Evolutionary conservation across 2,113 vertebrate genomes (phyloP).

Genomic region (Narcine bancroftii): DNA sequence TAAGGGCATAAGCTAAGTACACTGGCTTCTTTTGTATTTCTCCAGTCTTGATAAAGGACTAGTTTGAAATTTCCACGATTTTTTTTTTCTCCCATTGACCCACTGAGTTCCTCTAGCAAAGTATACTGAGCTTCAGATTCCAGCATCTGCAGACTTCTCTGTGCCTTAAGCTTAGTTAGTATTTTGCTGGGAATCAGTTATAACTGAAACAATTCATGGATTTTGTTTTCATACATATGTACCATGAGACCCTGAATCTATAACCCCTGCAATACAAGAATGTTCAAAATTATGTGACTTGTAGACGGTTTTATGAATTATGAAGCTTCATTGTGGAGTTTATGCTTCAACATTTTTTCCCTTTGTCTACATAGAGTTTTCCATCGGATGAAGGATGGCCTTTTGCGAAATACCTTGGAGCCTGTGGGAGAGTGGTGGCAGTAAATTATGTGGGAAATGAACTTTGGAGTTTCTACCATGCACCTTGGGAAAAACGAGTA

Average conservation of each 20-base stretch:
- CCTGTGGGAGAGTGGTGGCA: constrained; percentile 91
- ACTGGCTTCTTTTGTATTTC: too few relatives aligned
- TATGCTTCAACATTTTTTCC: constrained; percentile 27
- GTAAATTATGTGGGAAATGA: constrained; percentile 97
- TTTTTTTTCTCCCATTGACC: too few relatives aligned
- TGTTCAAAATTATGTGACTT: neutral
- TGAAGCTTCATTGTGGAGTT: neutral
- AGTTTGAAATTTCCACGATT: too few relatives aligned
- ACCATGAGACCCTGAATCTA: neutral
- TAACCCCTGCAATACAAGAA: neutral
- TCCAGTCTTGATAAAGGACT: too few relatives aligned
- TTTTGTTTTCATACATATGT: neutral
- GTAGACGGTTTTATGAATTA: constrained; percentile 21
- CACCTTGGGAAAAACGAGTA: constrained; percentile 89
- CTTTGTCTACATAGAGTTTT: constrained; percentile 70
- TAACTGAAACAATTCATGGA: neutral
- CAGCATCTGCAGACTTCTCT: too few relatives aligned
- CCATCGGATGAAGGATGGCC: constrained; percentile 98
- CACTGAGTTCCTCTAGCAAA: too few relatives aligned
- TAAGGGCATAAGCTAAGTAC: too few relatives aligned
- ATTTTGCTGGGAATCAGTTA: neutral
- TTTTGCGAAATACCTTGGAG: constrained; percentile 92
- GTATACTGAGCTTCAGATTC: too few relatives aligned
- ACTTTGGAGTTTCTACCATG: constrained; percentile 93
- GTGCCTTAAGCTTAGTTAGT: too few relatives aligned